Evolutionary conservation across 2,113 vertebrate genomes (phyloP), one percentile per base, ranked within the genome.

Genomic region (Thalassoma bifasciatum): DNA sequence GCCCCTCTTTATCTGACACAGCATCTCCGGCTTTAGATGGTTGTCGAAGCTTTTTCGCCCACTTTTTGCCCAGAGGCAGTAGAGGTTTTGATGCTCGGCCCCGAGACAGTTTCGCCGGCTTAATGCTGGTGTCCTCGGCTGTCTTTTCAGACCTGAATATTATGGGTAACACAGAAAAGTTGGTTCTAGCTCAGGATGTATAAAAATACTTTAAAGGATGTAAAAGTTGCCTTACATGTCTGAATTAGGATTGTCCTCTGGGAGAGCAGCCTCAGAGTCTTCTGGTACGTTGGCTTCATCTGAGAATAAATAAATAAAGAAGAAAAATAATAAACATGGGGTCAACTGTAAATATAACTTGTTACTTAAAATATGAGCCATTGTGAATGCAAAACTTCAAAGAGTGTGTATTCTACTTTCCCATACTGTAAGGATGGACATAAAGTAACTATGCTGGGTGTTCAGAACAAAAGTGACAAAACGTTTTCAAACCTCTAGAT

Each of bases 41-140:
- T 30, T 17, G 87, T 83, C 34, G 77, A 5, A 21, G 60, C 65
- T 89, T 92, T 64, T 90, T 67, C 0, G 58, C 68, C 54, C 46
- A 68, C 36, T 56, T 81, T 62, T 57, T 69, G 79, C 86, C 83
- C 74, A 94, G 37, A 51, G 90, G 91, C 62, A 88, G 83, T 3
- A 77, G 74, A n/a, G 84, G 23, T 75, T 83, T 93, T 13, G 77
- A 71, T 36, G 88, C 89, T 56, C 73, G 85, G 19, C 77, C 83
- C 24, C 77, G 92, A 37, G 86, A 9, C 1, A 92, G 66, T 6
- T 85, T 93, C 70, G 83, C 90, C 60, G 92, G 86, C 38, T 91
- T 89, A 75, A 90, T 67, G 58, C 76, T 14, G 47, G 14, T 4
- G 1, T 70, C 61, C 14, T 89, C 89, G 75, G 73, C 46, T 61